phyloP scores from a whole-genome alignment of 2,888 invertebrate species.

The Bombylius discolor region DNA sequence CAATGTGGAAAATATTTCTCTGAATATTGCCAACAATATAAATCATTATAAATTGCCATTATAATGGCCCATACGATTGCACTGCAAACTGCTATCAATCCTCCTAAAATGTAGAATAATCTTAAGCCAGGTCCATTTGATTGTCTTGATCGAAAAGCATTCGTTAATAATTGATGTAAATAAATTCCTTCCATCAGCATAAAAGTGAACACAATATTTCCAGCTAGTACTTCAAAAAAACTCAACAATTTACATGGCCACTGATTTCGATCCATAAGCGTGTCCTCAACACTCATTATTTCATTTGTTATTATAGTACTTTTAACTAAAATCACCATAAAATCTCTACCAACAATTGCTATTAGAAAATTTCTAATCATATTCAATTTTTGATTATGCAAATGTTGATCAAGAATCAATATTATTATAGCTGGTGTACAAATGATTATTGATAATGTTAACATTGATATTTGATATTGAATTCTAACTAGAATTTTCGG shows the following conservation, averaged over 20 bases:
- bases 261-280: slow-evolving; percentile 41
- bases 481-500: slow-evolving; percentile 41
- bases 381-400: slow-evolving; percentile 41
- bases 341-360: slow-evolving; percentile 44
- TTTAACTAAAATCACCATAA: slow-evolving; percentile 44
- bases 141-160: slow-evolving; percentile 45
- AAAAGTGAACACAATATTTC: slow-evolving; percentile 50
- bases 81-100: slow-evolving; percentile 39
- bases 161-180: slow-evolving; percentile 52
- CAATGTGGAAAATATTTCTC: slow-evolving; percentile 43
- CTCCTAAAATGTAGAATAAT: slow-evolving; percentile 37
- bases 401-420: slow-evolving; percentile 42
- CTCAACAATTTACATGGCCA: slow-evolving; percentile 43
- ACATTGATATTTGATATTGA: slow-evolving; percentile 41
- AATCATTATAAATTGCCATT: slow-evolving; percentile 39
- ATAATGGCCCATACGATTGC: slow-evolving; percentile 43
- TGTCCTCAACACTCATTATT: slow-evolving; percentile 34
- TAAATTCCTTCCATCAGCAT: slow-evolving; percentile 56
- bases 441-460: slow-evolving; percentile 40
- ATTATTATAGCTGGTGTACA: slow-evolving; percentile 46
- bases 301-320: slow-evolving; percentile 42
- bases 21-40: slow-evolving; percentile 50
- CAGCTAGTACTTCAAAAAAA: slow-evolving; percentile 41
- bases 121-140: slow-evolving; percentile 31
- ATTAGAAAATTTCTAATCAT: slow-evolving; percentile 49